phyloP scores from a whole-genome alignment of 2,113 vertebrate species.

The Nicator chloris region DNA sequence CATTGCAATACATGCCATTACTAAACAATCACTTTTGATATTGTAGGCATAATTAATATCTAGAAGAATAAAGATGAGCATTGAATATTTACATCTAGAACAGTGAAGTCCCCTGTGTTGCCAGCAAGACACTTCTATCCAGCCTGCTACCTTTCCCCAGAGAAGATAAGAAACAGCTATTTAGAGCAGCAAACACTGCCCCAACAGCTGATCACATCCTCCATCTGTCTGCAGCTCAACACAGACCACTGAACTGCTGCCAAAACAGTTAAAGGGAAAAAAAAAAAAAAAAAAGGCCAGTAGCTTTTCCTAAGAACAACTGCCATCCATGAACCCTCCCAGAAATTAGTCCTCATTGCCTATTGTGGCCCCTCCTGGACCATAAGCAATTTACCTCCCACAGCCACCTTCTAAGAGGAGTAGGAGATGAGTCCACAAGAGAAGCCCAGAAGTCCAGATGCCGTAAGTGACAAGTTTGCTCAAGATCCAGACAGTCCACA shows the following conservation, averaged over 20 bases:
- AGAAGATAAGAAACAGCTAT: constrained; percentile 25
- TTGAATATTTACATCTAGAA: neutral
- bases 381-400: neutral
- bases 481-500: neutral
- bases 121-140: neutral
- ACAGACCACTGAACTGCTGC: constrained; percentile 18
- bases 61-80: neutral
- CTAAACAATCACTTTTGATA: neutral
- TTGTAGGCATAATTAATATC: neutral
- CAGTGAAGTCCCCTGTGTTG: neutral
- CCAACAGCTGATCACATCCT: constrained; percentile 56
- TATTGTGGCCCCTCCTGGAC: neutral
- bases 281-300: neutral
- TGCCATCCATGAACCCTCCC: neutral
- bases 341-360: neutral
- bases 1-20: neutral
- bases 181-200: constrained; percentile 31
- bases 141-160: neutral
- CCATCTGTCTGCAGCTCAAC: constrained; percentile 32
- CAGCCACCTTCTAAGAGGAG: neutral
- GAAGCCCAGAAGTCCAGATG: neutral
- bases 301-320: neutral
- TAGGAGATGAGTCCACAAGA: neutral
- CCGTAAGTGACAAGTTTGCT: neutral
- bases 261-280: neutral